These are phyloP conservation scores for Patella ulyssiponensis DNA, from an alignment of 2,888 invertebrate species.

Conservation along the genomic window DNA sequence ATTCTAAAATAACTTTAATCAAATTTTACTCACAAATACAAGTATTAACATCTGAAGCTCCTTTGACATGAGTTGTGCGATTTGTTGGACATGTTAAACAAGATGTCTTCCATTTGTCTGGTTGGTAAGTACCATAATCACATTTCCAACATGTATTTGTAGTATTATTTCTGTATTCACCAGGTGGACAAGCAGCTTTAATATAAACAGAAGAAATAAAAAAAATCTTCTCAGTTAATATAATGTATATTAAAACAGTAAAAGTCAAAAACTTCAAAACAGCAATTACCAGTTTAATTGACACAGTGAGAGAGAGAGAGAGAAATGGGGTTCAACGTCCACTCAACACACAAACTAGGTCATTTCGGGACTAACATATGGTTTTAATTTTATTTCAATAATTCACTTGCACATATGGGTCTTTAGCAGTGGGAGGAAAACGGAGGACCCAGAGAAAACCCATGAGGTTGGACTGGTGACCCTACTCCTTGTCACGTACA, in stretches of 20 bases:
- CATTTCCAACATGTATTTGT: conserved; percentile 28
- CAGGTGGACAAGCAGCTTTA: conserved; percentile 36
- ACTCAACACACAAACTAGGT: too few species aligned
- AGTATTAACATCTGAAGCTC: background rate
- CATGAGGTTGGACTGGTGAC: too few species aligned
- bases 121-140: conserved; percentile 33
- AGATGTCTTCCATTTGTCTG: conserved; percentile 24
- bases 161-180: conserved; percentile 11
- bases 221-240: background rate
- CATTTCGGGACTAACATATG: too few species aligned
- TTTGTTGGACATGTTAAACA: conserved; percentile 24
- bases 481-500: too few species aligned
- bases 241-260: background rate
- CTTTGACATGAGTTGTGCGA: conserved; percentile 19
- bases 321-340: too few species aligned
- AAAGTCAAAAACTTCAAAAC: too few species aligned
- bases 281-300: too few species aligned
- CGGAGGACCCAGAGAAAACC: too few species aligned
- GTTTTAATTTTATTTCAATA: too few species aligned
- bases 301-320: too few species aligned
- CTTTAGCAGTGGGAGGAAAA: too few species aligned
- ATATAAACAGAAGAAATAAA: conserved; percentile 8
- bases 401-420: too few species aligned
- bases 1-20: background rate
- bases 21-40: conserved; percentile 22